Conservation (phyloP, 1,140 invertebrate genomes). For the Drosophila elegans region DNA sequence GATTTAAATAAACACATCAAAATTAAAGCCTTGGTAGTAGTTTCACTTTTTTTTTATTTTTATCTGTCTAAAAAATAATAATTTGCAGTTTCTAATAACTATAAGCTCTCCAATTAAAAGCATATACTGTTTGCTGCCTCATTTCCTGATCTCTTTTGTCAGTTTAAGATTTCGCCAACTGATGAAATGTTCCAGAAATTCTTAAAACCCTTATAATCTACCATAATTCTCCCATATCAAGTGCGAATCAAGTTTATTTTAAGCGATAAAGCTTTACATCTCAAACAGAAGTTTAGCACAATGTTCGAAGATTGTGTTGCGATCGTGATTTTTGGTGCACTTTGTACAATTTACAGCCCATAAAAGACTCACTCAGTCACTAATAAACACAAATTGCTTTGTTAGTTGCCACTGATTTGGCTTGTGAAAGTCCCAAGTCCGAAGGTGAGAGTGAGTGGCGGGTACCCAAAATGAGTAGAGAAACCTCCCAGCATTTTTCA, state of each 20-base stretch:
- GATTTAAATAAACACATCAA: too few relatives aligned
- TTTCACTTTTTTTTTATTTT: too few relatives aligned
- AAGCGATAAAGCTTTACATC: constrained; percentile 10
- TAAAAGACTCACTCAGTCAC: constrained; percentile 55
- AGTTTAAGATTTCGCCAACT: neutral
- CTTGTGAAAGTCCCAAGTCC: constrained; percentile 37
- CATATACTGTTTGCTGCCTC: neutral
- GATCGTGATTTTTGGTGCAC: constrained; percentile 49
- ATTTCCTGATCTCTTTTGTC: neutral
- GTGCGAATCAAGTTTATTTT: constrained; percentile 23
- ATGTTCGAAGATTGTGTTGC: constrained; percentile 28
- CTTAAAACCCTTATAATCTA: neutral
- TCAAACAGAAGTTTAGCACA: constrained; percentile 17
- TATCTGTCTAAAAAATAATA: too few relatives aligned
- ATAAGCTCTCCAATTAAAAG: too few relatives aligned
- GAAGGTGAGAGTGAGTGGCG: constrained; percentile 14
- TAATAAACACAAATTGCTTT: constrained; percentile 57
- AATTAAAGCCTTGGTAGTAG: too few relatives aligned
- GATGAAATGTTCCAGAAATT: neutral
- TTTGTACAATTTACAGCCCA: constrained; percentile 44
- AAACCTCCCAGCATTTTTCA: constrained; percentile 24
- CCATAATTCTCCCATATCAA: neutral
- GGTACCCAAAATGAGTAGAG: constrained; percentile 1
- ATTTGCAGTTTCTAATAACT: too few relatives aligned
- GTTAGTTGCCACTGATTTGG: constrained; percentile 24